A percentile compares a stretch with the other conserved stretches of the same genome.
phyloP scores from a whole-genome alignment of 2,113 vertebrate genomes.

The Anhinga rufa region DNA sequence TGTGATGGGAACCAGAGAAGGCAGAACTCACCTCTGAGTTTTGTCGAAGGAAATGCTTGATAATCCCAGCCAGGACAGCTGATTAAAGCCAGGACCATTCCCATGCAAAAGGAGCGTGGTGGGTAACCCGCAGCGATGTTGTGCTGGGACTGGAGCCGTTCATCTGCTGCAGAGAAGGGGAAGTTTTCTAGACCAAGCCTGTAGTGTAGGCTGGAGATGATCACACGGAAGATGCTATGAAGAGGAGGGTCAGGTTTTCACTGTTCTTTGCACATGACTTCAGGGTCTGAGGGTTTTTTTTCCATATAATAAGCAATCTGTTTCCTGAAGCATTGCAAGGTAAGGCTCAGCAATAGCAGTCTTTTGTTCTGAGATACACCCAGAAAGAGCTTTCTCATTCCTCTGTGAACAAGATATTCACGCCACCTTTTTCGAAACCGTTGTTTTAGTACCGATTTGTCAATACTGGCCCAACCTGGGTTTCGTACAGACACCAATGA shows the following conservation, averaged over 20 bases:
- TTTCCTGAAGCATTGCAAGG: neutral
- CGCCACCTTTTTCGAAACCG: neutral
- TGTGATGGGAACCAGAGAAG: neutral
- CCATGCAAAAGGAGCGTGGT: rapidly evolving
- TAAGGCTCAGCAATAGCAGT: neutral
- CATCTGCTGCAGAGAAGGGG: neutral
- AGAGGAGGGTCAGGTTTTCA: neutral
- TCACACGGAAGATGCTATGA: neutral
- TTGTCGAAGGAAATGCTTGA: neutral
- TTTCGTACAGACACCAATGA: neutral
- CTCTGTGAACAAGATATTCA: neutral
- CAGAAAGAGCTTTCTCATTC: neutral
- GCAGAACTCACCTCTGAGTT: neutral
- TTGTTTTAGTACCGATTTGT: rapidly evolving
- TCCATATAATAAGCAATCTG: neutral
- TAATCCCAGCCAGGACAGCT: neutral
- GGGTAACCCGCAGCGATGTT: neutral
- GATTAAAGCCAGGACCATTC: neutral
- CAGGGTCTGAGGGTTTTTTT: neutral
- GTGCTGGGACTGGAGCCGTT: neutral
- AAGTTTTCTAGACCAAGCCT: neutral
- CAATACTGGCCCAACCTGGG: neutral
- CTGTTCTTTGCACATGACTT: neutral
- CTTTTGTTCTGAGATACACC: neutral
- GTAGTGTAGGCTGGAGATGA: neutral